These are phyloP conservation scores for Dynastes maya DNA, from an alignment of 2,888 invertebrate genomes.

Conservation along the genomic window DNA sequence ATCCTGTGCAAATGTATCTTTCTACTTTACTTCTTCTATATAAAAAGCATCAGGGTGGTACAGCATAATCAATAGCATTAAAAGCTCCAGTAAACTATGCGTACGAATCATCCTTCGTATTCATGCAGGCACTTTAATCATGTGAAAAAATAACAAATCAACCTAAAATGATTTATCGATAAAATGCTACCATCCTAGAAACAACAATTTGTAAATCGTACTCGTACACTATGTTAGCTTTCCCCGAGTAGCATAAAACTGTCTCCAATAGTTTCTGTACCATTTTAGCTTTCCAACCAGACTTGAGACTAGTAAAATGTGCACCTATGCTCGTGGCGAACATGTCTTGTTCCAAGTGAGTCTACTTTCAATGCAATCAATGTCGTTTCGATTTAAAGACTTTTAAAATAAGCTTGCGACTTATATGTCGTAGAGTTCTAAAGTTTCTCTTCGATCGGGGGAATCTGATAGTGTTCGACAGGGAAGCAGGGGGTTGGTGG, in stretches of 20 bases:
- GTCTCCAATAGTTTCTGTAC: background rate
- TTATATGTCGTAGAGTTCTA: constrained; percentile 9
- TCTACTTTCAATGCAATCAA: constrained; percentile 30
- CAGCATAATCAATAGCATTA: too few relatives aligned
- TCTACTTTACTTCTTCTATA: too few relatives aligned
- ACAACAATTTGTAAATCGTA: background rate
- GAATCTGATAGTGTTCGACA: constrained; percentile 13
- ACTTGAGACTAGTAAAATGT: background rate
- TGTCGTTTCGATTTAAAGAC: constrained; percentile 27
- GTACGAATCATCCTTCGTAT: too few relatives aligned
- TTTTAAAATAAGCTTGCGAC: constrained; percentile 26
- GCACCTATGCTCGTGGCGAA: background rate
- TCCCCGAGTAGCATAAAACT: background rate
- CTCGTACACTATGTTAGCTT: background rate
- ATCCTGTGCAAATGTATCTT: too few relatives aligned
- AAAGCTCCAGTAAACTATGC: too few relatives aligned
- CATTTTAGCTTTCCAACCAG: background rate
- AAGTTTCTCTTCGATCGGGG: background rate
- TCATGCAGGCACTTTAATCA: too few relatives aligned
- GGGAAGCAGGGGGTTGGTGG: background rate
- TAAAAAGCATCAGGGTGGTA: too few relatives aligned
- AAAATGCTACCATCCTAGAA: background rate
- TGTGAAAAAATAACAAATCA: too few relatives aligned
- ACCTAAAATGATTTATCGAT: too few relatives aligned
- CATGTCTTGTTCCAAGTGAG: constrained; percentile 10